These are phyloP conservation scores for Diploptera punctata DNA, from an alignment of 2,888 invertebrate genomes.

Conservation along the genomic window DNA sequence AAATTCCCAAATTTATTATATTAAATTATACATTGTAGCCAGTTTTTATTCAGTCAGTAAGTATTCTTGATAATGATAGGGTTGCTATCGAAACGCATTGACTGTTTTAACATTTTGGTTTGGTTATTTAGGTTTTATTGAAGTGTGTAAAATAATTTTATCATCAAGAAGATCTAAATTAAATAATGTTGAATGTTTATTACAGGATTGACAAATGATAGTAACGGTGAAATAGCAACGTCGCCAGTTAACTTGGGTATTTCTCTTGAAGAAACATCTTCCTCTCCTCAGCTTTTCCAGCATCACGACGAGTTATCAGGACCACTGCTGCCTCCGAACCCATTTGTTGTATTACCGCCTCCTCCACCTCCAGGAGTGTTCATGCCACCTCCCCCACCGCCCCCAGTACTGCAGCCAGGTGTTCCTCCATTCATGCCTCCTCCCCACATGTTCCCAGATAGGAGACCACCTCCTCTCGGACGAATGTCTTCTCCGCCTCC, in stretches of 20 bases:
- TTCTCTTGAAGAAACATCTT: slow-evolving; percentile 6
- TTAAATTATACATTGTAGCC: too few relatives aligned
- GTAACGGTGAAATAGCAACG: slow-evolving; percentile 41
- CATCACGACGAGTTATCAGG: slow-evolving; percentile 49
- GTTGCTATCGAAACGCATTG: too few relatives aligned
- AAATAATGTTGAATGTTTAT: too few relatives aligned
- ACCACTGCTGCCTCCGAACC: slow-evolving; percentile 58
- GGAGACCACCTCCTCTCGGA: slow-evolving; percentile 53
- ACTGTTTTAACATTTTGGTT: too few relatives aligned
- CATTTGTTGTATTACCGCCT: slow-evolving; percentile 50
- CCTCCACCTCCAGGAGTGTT: slow-evolving; percentile 60
- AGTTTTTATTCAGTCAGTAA: too few relatives aligned
- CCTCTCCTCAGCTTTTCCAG: slow-evolving; percentile 33
- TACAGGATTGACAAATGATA: slow-evolving; percentile 27
- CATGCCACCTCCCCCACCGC: slow-evolving; percentile 60
- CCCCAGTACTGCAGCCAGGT: too few relatives aligned
- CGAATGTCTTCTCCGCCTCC: slow-evolving; percentile 57
- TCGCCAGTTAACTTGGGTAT: slow-evolving; percentile 37
- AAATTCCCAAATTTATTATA: too few relatives aligned
- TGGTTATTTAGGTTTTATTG: too few relatives aligned
- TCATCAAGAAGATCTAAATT: too few relatives aligned
- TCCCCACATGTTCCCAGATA: slow-evolving; percentile 49
- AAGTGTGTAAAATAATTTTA: too few relatives aligned
- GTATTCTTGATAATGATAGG: too few relatives aligned
- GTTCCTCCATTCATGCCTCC: slow-evolving; percentile 51